Evolutionary conservation across 2,113 vertebrate genomes (phyloP), one percentile per base, ranked within the genome.

Genomic region (Sapajus apella): DNA sequence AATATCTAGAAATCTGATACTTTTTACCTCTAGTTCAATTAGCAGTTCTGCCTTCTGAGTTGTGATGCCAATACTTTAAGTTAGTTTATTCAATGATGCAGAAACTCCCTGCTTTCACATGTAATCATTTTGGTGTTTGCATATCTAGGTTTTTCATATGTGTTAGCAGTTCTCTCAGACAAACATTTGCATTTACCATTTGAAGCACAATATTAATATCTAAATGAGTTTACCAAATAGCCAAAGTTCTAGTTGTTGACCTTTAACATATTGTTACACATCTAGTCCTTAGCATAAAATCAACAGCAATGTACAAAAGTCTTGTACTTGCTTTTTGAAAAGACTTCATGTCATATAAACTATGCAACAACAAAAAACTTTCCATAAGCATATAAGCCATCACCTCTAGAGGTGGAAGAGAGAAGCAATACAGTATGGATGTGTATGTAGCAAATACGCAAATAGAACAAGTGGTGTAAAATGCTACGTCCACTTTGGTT

Each of bases 1-100:
- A 94, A 95, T 92, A 96, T 88, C 77, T 87, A 87, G 93, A 94
- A 72, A 52, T 97, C 40, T 87, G 47, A 84, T 95, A 83, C 95
- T 91, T 96, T 96, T 87, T 61, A 96, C 18, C 97, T 83, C 76
- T 14, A 58, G 30, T 80, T 86, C 50, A 90, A 85, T 96, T 92
- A 94, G 92, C 90, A 82, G 76, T 90, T 87, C 13, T 83, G 55
- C 50, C 37, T 94, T 91, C 56, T 93, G 89, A 93, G 91, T 96
- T 80, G 68, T n/a, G 66, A 93, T 88, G 52, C 45, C 70, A 45
- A 88, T 75, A 68, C 25, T 94, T 91, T 83, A 85, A 91, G 86
- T 96, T 95, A 89, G 66, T 82, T 92, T 95, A 93, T 66, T 90
- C 80, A 97, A 12, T 72, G 18, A 81, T 93, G 56, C 23, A 93